These are phyloP conservation scores for Nemoura dubitans DNA, from an alignment of 2,888 invertebrate genomes.

Conservation along the genomic window DNA sequence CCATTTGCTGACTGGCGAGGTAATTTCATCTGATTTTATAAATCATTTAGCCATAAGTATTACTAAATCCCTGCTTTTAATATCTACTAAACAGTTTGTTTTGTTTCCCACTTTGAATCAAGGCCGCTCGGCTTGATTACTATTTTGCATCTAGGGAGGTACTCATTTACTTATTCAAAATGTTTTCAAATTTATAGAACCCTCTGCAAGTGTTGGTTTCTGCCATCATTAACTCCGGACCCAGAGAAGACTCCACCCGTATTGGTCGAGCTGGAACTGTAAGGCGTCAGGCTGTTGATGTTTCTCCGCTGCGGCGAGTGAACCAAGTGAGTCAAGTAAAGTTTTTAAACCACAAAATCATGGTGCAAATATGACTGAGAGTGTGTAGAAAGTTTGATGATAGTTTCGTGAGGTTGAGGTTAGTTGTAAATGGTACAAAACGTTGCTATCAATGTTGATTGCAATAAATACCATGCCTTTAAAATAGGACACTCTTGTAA, in stretches of 20 bases:
- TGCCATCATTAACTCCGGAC: slow-evolving; percentile 98
- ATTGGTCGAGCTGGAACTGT: slow-evolving; percentile 99
- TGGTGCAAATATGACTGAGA: not conserved
- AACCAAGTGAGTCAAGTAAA: slow-evolving; percentile 73
- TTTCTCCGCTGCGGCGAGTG: slow-evolving; percentile 96
- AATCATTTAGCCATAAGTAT: no score
- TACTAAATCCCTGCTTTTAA: no score
- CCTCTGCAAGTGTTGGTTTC: slow-evolving; percentile 86
- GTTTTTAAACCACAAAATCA: not conserved
- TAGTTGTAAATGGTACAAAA: no score
- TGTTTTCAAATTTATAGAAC: slow-evolving; percentile 60
- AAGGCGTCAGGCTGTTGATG: slow-evolving; percentile 99
- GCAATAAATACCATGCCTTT: no score
- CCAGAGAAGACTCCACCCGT: slow-evolving; percentile 99
- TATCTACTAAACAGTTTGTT: no score
- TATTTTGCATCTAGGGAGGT: no score
- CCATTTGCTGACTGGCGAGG: slow-evolving; percentile 89
- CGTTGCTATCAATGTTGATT: no score
- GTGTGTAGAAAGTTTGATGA: no score
- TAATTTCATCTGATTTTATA: slow-evolving; percentile 57
- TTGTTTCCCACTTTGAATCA: no score
- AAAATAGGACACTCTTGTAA: no score
- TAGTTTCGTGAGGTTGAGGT: no score
- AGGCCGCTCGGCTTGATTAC: no score
- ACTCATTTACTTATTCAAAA: not conserved